Evolutionary conservation across 1,140 invertebrate genomes (phyloP).

Genomic region (Formica selysi): DNA sequence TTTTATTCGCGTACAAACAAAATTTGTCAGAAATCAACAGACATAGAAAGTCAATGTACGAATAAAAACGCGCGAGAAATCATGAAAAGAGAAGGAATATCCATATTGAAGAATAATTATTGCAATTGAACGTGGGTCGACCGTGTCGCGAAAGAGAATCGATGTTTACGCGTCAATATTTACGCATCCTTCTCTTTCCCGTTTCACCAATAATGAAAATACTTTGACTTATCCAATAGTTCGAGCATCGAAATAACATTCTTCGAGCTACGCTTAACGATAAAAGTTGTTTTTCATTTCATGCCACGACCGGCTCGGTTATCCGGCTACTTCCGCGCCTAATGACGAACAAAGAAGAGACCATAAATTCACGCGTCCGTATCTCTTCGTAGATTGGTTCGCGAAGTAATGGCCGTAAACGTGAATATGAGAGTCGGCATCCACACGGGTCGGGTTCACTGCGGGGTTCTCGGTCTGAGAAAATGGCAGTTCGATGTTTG

Average conservation of each 20-base stretch:
- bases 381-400: constrained; percentile 89
- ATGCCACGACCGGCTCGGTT: not conserved
- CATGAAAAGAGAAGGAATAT: not conserved
- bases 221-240: constrained; percentile 5
- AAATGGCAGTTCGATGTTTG: constrained; percentile 98
- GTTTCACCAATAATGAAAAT: not conserved
- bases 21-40: too few relatives aligned
- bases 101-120: not conserved
- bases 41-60: not conserved
- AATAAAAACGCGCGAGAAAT: not conserved
- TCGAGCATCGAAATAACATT: not conserved
- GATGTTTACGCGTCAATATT: not conserved
- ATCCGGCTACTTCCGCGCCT: not conserved
- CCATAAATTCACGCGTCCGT: constrained; percentile 48
- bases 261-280: not conserved
- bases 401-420: constrained; percentile 95
- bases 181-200: not conserved
- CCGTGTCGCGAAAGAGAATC: not conserved
- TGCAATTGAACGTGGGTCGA: not conserved
- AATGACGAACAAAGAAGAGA: not conserved
- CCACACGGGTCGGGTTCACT: constrained; percentile 97
- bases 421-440: constrained; percentile 98
- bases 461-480: constrained; percentile 96
- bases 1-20: too few relatives aligned
- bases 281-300: constrained; percentile 5